Conservation (phyloP, 2,888 invertebrate species). For the Boloria selene region DNA sequence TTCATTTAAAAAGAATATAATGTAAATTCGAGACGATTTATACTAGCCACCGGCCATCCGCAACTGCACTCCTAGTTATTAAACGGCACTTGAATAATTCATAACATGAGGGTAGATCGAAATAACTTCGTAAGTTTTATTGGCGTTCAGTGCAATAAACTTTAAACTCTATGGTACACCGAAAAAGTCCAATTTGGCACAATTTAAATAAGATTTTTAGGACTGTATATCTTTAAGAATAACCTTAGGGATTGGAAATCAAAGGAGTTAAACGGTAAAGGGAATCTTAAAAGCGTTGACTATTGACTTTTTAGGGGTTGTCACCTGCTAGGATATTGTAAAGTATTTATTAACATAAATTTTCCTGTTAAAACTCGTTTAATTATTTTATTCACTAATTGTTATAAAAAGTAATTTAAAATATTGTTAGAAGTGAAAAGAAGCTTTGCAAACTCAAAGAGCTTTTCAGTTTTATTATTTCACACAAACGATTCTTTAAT, state of each 20-base stretch:
- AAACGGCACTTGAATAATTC: constrained; percentile 78
- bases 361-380: neutral
- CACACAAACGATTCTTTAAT: neutral
- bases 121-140: constrained; percentile 60
- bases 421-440: neutral
- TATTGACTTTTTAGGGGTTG: constrained; percentile 50
- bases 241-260: constrained; percentile 57
- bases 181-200: constrained; percentile 48
- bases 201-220: constrained; percentile 46
- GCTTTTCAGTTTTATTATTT: neutral
- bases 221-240: constrained; percentile 44
- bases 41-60: constrained; percentile 49
- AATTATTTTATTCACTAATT: constrained; percentile 1
- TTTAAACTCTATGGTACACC: constrained; percentile 57
- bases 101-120: constrained; percentile 71
- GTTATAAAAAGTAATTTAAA: neutral
- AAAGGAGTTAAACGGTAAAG: constrained; percentile 52
- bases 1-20: constrained; percentile 49
- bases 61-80: constrained; percentile 69
- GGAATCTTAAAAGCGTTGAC: constrained; percentile 49
- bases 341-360: constrained; percentile 4
- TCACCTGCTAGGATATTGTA: constrained; percentile 29
- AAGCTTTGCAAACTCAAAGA: constrained; percentile 4
- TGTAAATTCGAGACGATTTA: constrained; percentile 45
- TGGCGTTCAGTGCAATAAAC: constrained; percentile 49